These are phyloP conservation scores for Prostheceraeus crozeri DNA, from an alignment of 2,888 invertebrate species.

Conservation along the genomic window DNA sequence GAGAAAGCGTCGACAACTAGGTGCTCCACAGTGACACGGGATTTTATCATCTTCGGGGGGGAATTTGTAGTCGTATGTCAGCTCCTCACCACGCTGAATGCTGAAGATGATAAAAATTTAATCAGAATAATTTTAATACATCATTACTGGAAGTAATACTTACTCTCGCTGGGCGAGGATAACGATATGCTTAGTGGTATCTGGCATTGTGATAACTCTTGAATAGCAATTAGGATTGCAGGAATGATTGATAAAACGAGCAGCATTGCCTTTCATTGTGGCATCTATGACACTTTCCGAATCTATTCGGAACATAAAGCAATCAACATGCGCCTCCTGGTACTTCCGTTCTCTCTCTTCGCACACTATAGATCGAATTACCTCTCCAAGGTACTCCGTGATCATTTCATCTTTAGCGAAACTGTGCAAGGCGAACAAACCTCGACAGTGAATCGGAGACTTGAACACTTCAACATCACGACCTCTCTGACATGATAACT, in stretches of 20 bases:
- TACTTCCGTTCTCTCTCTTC: slow-evolving; percentile 87
- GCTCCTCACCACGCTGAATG: slow-evolving; percentile 81
- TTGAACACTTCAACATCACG: slow-evolving; percentile 52
- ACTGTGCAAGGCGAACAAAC: slow-evolving; percentile 81
- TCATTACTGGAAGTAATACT: too few relatives aligned
- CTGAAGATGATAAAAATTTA: slow-evolving; percentile 3
- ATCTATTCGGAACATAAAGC: slow-evolving; percentile 95
- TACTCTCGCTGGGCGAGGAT: too few relatives aligned
- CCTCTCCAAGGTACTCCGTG: slow-evolving; percentile 74
- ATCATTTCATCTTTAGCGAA: slow-evolving; percentile 79
- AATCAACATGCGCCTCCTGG: slow-evolving; percentile 85
- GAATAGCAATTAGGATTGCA: too few relatives aligned
- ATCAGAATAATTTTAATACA: too few relatives aligned
- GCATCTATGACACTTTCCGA: slow-evolving; percentile 92
- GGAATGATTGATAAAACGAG: slow-evolving; percentile 95
- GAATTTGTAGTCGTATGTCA: slow-evolving; percentile 95
- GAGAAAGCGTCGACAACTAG: slow-evolving; percentile 86
- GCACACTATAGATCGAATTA: slow-evolving; percentile 80
- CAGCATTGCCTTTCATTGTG: slow-evolving; percentile 93
- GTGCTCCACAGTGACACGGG: slow-evolving; percentile 84
- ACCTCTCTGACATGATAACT: too few relatives aligned
- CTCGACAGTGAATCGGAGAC: slow-evolving; percentile 85
- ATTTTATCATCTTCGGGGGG: slow-evolving; percentile 93
- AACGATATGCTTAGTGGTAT: too few relatives aligned
- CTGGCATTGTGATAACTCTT: too few relatives aligned